Percentiles rank a stretch among this genome's conserved stretches.
These are phyloP conservation scores for Steatocranus sp. DNA, from an alignment of 2,797 vertebrate genomes.

Conservation along the genomic window DNA sequence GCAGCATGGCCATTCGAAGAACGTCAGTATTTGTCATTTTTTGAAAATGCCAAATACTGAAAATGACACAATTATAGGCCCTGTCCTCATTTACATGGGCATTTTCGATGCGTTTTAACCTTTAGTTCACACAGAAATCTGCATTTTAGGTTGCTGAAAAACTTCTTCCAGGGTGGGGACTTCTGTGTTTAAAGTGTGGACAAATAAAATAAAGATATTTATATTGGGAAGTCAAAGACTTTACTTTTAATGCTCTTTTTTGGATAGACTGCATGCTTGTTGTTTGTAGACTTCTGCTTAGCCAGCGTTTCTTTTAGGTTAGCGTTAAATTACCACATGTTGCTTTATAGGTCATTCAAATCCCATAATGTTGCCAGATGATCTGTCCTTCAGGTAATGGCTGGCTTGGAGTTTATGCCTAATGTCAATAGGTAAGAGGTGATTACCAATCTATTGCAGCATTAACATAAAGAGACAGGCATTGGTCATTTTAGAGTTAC, in stretches of 20 bases:
- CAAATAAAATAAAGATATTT: neutral
- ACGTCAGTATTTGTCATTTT: neutral
- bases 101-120: fast-evolving
- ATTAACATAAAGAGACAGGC: neutral
- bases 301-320: neutral
- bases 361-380: neutral
- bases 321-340: neutral
- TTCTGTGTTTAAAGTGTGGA: neutral
- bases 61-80: neutral
- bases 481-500: neutral
- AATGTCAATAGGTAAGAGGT: neutral
- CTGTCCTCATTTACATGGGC: neutral
- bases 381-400: neutral
- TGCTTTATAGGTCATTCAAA: neutral
- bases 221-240: neutral
- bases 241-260: neutral
- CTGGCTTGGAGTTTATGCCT: neutral
- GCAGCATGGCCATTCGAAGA: fast-evolving
- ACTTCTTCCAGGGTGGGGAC: neutral
- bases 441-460: neutral
- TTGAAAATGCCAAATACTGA: neutral
- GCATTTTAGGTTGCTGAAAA: neutral
- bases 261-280: neutral
- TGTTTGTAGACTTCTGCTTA: neutral
- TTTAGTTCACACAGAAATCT: neutral